A percentile compares a stretch with the other conserved stretches of the same genome.
phyloP scores from a whole-genome alignment of 2,113 vertebrate species.

The Calonectris borealis region DNA sequence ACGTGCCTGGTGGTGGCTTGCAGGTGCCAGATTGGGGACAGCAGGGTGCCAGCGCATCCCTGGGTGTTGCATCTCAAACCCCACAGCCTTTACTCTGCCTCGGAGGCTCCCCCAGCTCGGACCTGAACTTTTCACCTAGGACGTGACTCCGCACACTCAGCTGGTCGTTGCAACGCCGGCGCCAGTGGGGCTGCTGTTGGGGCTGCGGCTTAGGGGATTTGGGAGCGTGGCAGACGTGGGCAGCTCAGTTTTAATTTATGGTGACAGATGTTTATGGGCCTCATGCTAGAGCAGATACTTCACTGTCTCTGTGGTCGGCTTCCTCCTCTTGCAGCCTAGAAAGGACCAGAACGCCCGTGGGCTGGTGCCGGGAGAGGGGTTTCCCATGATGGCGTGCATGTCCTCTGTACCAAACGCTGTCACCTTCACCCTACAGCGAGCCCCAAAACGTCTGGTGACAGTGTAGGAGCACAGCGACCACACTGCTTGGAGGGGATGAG shows the following conservation, averaged over 20 bases:
- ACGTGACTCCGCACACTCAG: not conserved
- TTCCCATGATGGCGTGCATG: not conserved
- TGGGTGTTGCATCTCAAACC: not conserved
- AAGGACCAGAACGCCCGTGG: not conserved
- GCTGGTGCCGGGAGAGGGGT: not conserved
- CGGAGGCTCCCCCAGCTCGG: accelerated
- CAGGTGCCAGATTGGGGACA: not conserved
- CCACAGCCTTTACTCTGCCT: not conserved
- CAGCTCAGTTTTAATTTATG: not conserved
- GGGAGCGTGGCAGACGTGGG: not conserved
- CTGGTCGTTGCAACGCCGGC: accelerated
- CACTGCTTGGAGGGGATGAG: not conserved
- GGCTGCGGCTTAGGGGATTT: not conserved
- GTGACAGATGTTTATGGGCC: not conserved
- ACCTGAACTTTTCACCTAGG: not conserved
- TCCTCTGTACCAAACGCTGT: accelerated
- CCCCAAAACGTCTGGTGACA: not conserved
- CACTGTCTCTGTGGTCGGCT: not conserved
- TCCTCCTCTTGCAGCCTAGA: not conserved
- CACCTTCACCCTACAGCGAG: not conserved
- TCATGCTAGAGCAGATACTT: not conserved
- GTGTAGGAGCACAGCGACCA: not conserved
- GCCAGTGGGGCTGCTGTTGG: accelerated
- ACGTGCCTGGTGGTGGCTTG: accelerated
- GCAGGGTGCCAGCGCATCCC: accelerated